phyloP scores from a whole-genome alignment of 2,113 vertebrate genomes.

The Proterorhinus semilunaris region DNA sequence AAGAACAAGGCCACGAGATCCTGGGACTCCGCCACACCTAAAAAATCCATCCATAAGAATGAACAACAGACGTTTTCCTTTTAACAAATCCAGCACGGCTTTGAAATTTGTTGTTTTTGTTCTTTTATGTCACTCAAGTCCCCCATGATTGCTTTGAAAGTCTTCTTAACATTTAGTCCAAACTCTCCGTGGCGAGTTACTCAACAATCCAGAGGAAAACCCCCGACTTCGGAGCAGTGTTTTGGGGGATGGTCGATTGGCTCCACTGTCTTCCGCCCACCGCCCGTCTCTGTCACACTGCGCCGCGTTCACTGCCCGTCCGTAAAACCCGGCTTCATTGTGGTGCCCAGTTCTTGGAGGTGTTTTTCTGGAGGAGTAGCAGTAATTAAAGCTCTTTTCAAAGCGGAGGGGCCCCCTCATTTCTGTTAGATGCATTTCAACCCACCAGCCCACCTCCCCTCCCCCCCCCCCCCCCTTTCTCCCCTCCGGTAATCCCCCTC shows the following conservation, averaged over 20 bases:
- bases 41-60: no score
- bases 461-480: conserved; percentile 9
- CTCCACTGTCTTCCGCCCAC: conserved; percentile 41
- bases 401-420: conserved; percentile 52
- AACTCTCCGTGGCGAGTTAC: not conserved
- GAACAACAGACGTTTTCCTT: no score
- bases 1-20: no score
- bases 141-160: no score
- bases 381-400: conserved; percentile 72
- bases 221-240: not conserved
- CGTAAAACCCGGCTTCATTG: conserved; percentile 64
- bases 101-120: no score
- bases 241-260: conserved; percentile 32
- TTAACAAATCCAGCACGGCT: no score
- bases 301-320: conserved; percentile 11
- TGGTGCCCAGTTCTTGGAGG: conserved; percentile 47
- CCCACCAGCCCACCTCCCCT: conserved; percentile 10
- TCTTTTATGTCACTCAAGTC: no score
- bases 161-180: no score
- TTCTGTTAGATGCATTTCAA: conserved; percentile 72
- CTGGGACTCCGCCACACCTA: no score
- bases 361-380: conserved; percentile 45
- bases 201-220: not conserved
- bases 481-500: conserved; percentile 62
- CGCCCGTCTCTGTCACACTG: conserved; percentile 20